A percentile compares a stretch with the other conserved stretches of the same genome.
These are phyloP conservation scores for Basileuterus tristriatus DNA, from an alignment of 2,797 vertebrate species.

Conservation along the genomic window DNA sequence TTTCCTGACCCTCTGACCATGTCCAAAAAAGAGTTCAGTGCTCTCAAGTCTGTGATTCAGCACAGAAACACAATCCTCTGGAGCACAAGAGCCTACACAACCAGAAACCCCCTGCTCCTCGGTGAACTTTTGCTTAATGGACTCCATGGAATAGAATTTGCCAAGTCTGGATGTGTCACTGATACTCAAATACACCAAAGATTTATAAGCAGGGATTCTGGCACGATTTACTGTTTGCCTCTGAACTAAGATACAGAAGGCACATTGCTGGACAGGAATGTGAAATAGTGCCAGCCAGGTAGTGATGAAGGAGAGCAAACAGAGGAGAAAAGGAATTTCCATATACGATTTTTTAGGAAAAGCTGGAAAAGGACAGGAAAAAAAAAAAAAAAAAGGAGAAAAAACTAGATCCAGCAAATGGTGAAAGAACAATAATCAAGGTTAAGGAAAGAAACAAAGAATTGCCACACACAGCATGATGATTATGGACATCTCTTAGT, in stretches of 20 bases:
- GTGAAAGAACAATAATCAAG: not conserved
- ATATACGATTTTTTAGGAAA: not conserved
- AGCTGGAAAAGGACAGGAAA: not conserved
- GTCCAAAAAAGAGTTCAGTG: not conserved
- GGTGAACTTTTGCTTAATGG: not conserved
- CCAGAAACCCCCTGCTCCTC: not conserved
- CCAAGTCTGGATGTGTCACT: not conserved
- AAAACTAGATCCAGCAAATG: not conserved
- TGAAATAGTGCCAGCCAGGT: not conserved
- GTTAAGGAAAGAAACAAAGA: not conserved
- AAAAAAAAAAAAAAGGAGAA: not conserved
- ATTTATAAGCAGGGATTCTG: not conserved
- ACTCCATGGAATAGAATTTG: not conserved
- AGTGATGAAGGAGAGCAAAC: not conserved
- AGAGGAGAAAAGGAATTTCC: not conserved
- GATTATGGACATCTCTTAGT: not conserved
- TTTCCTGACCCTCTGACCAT: not conserved
- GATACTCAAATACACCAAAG: not conserved
- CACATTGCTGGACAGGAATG: not conserved
- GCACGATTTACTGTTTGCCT: not conserved
- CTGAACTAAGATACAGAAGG: not conserved
- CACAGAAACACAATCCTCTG: not conserved
- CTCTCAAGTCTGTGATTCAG: not conserved
- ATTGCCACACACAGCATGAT: fast-evolving
- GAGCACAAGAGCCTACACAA: not conserved